phyloP scores from a whole-genome alignment of 1,140 invertebrate species.

The Cotesia typhae region DNA sequence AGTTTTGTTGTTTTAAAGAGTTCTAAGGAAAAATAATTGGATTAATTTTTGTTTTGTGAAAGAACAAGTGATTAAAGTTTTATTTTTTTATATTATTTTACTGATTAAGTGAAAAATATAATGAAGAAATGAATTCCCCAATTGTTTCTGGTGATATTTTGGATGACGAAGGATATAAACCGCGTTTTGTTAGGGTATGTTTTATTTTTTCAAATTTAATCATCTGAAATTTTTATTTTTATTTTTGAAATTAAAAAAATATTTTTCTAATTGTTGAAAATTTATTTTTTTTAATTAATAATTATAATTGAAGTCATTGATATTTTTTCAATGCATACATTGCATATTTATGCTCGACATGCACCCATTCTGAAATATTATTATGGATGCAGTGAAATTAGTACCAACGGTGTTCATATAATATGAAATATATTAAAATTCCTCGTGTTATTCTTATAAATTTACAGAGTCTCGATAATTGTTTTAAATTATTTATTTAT shows the following conservation, averaged over 20 bases:
- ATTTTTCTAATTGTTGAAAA: too few species aligned
- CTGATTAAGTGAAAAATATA: constrained; percentile 41
- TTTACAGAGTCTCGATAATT: not conserved
- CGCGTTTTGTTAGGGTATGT: constrained; percentile 62
- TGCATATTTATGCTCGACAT: constrained; percentile 1
- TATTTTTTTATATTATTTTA: too few species aligned
- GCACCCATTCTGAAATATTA: constrained; percentile 16
- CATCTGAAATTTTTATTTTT: constrained; percentile 1
- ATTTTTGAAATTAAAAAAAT: too few species aligned
- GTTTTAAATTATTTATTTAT: too few species aligned
- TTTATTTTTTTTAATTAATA: not conserved
- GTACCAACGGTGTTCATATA: not conserved
- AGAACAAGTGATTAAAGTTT: not conserved
- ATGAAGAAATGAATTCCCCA: constrained; percentile 60
- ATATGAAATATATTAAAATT: not conserved
- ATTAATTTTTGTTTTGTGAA: not conserved
- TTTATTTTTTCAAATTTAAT: constrained; percentile 4
- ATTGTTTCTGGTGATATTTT: constrained; percentile 61
- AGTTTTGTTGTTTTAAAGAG: constrained; percentile 1
- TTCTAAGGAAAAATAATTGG: too few species aligned
- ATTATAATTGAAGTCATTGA: not conserved
- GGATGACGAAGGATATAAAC: constrained; percentile 58
- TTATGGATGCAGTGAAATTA: constrained; percentile 10
- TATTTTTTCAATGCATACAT: not conserved
- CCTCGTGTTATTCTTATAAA: not conserved